Evolutionary conservation across 2,797 vertebrate species (phyloP), one percentile per base, ranked within the genome.

Genomic region (Valencia hispanica): DNA sequence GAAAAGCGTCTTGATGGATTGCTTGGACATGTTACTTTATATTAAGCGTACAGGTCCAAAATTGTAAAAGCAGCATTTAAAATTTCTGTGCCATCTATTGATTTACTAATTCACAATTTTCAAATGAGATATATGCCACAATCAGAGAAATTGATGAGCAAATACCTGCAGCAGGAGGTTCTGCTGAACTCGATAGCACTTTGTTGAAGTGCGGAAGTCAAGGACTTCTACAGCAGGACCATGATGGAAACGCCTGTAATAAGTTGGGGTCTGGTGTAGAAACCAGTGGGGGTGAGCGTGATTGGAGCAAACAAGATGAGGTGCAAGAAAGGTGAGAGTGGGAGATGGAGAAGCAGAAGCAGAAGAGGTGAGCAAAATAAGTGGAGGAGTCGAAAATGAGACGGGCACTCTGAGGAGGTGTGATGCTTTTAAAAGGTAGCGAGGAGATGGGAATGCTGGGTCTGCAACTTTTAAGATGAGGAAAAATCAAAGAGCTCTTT

Each of bases 401-500:
- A 57, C n/a, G 51, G 68, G 69, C 53, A 75, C 72, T 45, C 22
- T 15, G 15, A 47, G 50, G 77, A 78, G 79, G 66, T 70, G 77
- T n/a, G n/a, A 78, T 34, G 80, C 77, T 75, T 78, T 80, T 77
- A 57, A 79, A 69, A 72, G 72, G 30, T 65, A 63, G 57, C 77
- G n/a, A 41, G 57, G 61, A 70, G 63, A 70, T 4, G 9, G 53
- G 18, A 45, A 68, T 63, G 55, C 4, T 7, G 10, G 53, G 51
- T 39, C 65, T 66, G 73, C 75, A 84, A 82, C 84, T 86, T 81
- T 83, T 65, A 84, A 82, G 80, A 86, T 59, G 77, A 66, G 34
- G 76, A 4, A 41, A 84, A 89, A 88, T 88, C 81, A 89, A 91
- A 89, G 89, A 39, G 73, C 79, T 84, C 74, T 91, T 88, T 89